Evolutionary conservation across 2,888 invertebrate species (phyloP), one percentile per base, ranked within the genome.

Genomic region (Blomia tropicalis): DNA sequence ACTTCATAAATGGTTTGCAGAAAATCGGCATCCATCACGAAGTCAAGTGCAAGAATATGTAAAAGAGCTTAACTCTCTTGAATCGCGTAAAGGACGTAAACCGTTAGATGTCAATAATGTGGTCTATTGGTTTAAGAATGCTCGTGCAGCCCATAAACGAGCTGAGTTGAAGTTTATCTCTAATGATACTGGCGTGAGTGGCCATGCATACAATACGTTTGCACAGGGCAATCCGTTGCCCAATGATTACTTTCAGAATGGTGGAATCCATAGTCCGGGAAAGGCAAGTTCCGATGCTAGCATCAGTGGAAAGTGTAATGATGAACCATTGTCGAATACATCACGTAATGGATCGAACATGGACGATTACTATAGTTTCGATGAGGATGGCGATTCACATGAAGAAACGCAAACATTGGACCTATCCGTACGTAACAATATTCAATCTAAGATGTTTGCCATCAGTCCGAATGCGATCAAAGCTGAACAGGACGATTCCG

Each of bases 31-130:
- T 74, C 98, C 98, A 0, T 88, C 89, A 67, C 80, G 95, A 60
- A 90, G 93, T 71, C 93, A 93, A 77, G 92, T 98, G 72, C 89
- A 92, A 70, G 86, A 89, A 67, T 96, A 92, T 75, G 89, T 96
- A 63, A 83, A 87, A 69, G 91, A 92, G 72, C 77, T 98, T 67
- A 98, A 98, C 73, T 82, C 83, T 64, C 76, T 93, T 66, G 91
- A 92, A 71, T 93, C 92, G 59, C 80, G 95, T 44, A 80, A 88
- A 60, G 93, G 92, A 1, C 79, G 93, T 56, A 91, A 93, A 71
- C 92, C 92, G 0, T 77, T 95, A 60, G 93, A 95, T 74, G 85
- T 93, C 3, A 74, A 75, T 53, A 76, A 76, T 68, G 75, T 76
- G 58, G 74, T 75, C 60, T 70, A 71, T 65, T 71, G 70, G 70